Evolutionary conservation across 2,113 vertebrate genomes (phyloP).

Genomic region (Ictalurus punctatus): DNA sequence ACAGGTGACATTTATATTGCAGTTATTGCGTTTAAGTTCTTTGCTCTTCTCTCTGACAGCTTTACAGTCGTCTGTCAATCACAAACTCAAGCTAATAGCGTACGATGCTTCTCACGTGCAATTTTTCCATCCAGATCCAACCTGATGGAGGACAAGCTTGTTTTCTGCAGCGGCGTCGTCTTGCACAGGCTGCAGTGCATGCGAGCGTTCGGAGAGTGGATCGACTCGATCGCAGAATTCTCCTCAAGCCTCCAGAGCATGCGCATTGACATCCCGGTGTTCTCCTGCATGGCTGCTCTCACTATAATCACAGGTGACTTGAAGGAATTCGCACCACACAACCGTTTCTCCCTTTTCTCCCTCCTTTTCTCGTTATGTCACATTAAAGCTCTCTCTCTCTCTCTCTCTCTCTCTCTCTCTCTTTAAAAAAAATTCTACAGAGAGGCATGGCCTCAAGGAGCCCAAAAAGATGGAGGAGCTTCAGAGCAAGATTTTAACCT

Average conservation of each 20-base stretch:
- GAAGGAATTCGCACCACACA: neutral
- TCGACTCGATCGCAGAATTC: conserved; percentile 94
- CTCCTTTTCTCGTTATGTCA: neutral
- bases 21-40: neutral
- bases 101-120: neutral
- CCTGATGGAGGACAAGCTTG: conserved; percentile 89
- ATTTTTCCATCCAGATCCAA: conserved; percentile 79
- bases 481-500: conserved; percentile 89
- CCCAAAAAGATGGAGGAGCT: conserved; percentile 91
- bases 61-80: neutral
- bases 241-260: conserved; percentile 92
- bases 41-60: neutral
- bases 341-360: neutral
- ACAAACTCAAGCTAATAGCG: neutral
- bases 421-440: conserved; percentile 64
- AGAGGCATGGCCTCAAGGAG: conserved; percentile 94
- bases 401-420: no score
- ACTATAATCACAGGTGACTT: conserved; percentile 93
- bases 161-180: conserved; percentile 96
- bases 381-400: neutral
- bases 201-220: conserved; percentile 98
- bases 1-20: conserved; percentile 78
- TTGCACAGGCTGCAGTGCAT: conserved; percentile 92
- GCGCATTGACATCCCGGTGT: conserved; percentile 92
- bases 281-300: conserved; percentile 92